A percentile compares a stretch with the other conserved stretches of the same genome.
These are phyloP conservation scores for Hydropsyche tenuis DNA, from an alignment of 1,140 invertebrate genomes.

Conservation along the genomic window DNA sequence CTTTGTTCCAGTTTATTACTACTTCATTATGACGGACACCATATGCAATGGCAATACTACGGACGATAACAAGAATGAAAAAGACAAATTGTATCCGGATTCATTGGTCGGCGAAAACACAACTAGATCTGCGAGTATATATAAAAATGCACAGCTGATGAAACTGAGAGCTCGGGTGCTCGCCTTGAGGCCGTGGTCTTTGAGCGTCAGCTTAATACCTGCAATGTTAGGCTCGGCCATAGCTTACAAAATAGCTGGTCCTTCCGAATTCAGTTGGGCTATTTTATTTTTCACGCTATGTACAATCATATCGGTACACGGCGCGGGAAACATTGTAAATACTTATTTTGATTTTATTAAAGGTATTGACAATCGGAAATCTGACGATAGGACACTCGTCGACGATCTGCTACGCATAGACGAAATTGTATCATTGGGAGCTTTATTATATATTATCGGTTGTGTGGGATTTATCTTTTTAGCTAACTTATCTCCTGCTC, in stretches of 20 bases:
- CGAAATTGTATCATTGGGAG: constrained; percentile 87
- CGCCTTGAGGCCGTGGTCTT: constrained; percentile 89
- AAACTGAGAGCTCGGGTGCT: constrained; percentile 86
- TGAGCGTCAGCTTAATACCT: constrained; percentile 89
- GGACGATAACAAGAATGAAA: constrained; percentile 20
- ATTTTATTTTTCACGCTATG: constrained; percentile 82
- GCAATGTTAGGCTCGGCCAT: constrained; percentile 85
- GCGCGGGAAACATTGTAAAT: constrained; percentile 96
- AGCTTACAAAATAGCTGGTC: constrained; percentile 78
- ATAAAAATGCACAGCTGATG: constrained; percentile 68
- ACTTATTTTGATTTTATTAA: constrained; percentile 95
- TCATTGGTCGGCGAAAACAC: neutral
- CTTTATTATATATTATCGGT: constrained; percentile 84
- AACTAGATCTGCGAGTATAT: constrained; percentile 15
- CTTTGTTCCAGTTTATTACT: constrained; percentile 16
- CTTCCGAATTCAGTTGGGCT: constrained; percentile 76
- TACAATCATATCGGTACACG: constrained; percentile 89
- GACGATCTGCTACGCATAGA: constrained; percentile 86
- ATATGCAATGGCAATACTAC: constrained; percentile 40
- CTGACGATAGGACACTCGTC: constrained; percentile 91
- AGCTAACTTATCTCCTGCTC: constrained; percentile 81
- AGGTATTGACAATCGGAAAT: constrained; percentile 90
- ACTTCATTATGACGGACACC: constrained; percentile 34
- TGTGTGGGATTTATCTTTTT: constrained; percentile 88
- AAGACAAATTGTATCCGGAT: neutral